A percentile compares a stretch with the other conserved stretches of the same genome.
Evolutionary conservation across 2,888 invertebrate species (phyloP).

Genomic region (Trachelus stipa): DNA sequence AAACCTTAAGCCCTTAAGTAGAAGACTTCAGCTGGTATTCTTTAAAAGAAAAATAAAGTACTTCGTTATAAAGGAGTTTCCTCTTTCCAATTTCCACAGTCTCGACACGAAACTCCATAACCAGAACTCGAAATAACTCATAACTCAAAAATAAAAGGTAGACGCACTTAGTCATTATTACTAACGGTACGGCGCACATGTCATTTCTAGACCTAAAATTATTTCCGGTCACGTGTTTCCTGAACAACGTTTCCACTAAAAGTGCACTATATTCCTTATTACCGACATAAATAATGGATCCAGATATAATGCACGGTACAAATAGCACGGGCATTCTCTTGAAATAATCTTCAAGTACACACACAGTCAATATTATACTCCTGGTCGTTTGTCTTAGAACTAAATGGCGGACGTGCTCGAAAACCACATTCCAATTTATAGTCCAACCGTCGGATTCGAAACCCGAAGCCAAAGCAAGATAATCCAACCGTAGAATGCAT

Average conservation of each 20-base stretch:
- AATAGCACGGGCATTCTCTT: neutral
- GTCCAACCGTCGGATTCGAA: neutral
- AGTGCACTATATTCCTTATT: neutral
- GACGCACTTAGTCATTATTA: neutral
- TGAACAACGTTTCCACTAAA: neutral
- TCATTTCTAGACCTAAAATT: neutral
- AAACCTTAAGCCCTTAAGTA: neutral
- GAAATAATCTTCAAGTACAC: neutral
- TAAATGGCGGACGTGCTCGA: neutral
- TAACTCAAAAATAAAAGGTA: neutral
- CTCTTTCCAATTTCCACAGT: neutral
- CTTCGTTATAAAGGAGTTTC: neutral
- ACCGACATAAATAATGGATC: neutral
- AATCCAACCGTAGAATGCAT: neutral
- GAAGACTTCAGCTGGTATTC: neutral
- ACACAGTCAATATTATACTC: neutral
- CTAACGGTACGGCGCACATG: neutral
- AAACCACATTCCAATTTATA: neutral
- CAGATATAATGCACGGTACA: neutral
- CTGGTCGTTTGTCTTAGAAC: neutral
- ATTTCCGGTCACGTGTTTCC: neutral
- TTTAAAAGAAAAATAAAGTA: neutral
- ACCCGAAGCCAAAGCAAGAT: neutral
- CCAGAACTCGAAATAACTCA: neutral
- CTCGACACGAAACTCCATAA: neutral